These are phyloP conservation scores for Corvus moneduloides DNA, from an alignment of 2,113 vertebrate species.

Conservation along the genomic window DNA sequence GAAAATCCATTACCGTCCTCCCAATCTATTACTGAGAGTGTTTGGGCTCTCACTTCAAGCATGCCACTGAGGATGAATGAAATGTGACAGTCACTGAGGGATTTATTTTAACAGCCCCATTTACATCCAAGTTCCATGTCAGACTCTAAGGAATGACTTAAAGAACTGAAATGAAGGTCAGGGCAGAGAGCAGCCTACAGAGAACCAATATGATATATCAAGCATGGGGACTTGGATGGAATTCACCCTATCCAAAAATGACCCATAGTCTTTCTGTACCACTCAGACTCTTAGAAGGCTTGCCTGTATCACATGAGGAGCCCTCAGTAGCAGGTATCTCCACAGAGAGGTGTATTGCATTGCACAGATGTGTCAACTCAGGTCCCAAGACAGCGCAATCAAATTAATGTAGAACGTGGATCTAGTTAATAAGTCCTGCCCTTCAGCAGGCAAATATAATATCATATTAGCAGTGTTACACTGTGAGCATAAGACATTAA, in stretches of 20 bases:
- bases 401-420: not conserved
- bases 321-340: not conserved
- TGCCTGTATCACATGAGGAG: not conserved
- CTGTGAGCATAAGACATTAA: not conserved
- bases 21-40: not conserved
- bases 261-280: not conserved
- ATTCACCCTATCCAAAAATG: not conserved
- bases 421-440: not conserved
- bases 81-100: not conserved
- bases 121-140: not conserved
- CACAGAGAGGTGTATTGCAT: not conserved
- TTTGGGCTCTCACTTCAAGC: not conserved
- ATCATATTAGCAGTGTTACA: not conserved
- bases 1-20: not conserved
- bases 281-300: not conserved
- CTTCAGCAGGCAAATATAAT: not conserved
- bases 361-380: not conserved
- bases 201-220: not conserved
- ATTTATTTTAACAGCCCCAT: not conserved
- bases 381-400: not conserved
- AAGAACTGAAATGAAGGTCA: not conserved
- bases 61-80: not conserved
- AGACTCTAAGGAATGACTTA: not conserved
- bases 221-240: rapidly evolving
- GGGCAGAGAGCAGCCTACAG: not conserved